Evolutionary conservation across 2,888 invertebrate species (phyloP).

Genomic region (Bedellia somnulentella): DNA sequence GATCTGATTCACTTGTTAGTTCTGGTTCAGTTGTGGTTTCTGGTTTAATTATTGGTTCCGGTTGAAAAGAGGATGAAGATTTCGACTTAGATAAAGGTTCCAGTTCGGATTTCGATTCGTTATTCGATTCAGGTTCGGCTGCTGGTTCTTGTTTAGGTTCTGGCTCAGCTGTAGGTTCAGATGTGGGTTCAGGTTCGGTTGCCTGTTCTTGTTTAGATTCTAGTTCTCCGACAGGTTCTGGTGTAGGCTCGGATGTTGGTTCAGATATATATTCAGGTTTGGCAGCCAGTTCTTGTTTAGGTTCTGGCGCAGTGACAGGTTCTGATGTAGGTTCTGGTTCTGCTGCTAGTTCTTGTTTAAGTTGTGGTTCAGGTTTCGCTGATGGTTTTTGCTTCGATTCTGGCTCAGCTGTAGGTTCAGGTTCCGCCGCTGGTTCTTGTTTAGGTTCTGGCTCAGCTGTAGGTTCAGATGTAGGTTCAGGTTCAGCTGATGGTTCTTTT

Average conservation of each 20-base stretch:
- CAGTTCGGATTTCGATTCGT: too few relatives aligned
- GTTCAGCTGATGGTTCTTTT: constrained; percentile 17
- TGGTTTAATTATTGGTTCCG: too few relatives aligned
- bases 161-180: background rate
- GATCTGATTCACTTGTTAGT: too few relatives aligned
- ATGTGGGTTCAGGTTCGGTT: too few relatives aligned
- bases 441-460: constrained; percentile 13
- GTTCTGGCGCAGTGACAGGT: background rate
- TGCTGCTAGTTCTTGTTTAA: background rate
- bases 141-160: background rate
- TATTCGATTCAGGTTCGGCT: background rate
- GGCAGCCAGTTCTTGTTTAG: background rate
- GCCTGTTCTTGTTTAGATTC: background rate
- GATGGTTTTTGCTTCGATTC: background rate
- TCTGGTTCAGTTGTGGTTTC: constrained; percentile 2
- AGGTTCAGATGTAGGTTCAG: constrained; percentile 14
- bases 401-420: background rate
- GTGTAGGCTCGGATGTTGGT: background rate
- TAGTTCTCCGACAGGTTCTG: background rate
- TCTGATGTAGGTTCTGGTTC: background rate
- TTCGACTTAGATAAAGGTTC: too few relatives aligned
- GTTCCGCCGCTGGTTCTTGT: background rate
- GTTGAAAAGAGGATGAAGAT: too few relatives aligned
- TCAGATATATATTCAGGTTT: background rate
- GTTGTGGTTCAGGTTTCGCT: background rate